Evolutionary conservation across 1,140 invertebrate genomes (phyloP).

Genomic region (Medauroidea extradentata): DNA sequence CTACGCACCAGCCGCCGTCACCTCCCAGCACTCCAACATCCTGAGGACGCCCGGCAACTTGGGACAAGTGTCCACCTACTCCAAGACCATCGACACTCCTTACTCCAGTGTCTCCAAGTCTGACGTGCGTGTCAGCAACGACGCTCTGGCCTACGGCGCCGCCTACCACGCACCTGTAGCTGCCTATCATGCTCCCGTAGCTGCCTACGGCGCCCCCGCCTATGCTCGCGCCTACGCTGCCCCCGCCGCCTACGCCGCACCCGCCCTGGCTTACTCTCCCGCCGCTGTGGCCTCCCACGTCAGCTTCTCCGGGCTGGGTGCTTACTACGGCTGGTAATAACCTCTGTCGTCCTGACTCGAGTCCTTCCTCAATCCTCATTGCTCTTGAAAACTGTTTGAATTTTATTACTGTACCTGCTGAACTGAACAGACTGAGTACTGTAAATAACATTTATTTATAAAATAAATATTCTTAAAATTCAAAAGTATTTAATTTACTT

Average conservation of each 20-base stretch:
- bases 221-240: conserved; percentile 14
- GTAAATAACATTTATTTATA: too few relatives aligned
- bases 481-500: too few relatives aligned
- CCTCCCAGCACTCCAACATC: conserved; percentile 57
- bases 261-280: conserved; percentile 15
- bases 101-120: conserved; percentile 61
- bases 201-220: conserved; percentile 15
- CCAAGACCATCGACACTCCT: conserved; percentile 60
- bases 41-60: conserved; percentile 57
- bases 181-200: conserved; percentile 1
- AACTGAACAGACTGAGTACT: too few relatives aligned
- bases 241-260: conserved; percentile 6
- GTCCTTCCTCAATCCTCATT: too few relatives aligned
- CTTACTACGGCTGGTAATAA: too few relatives aligned
- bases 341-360: too few relatives aligned
- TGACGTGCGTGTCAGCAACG: conserved; percentile 59
- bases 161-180: neutral
- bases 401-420: too few relatives aligned
- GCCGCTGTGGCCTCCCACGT: conserved; percentile 6
- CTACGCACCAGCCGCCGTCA: conserved; percentile 49
- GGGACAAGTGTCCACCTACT: conserved; percentile 57
- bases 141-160: conserved; percentile 42
- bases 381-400: too few relatives aligned
- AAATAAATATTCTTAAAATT: too few relatives aligned
- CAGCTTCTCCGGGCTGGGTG: too few relatives aligned